Evolutionary conservation across 2,797 vertebrate genomes (phyloP), one percentile per base, ranked within the genome.

Genomic region (Pampus argenteus): DNA sequence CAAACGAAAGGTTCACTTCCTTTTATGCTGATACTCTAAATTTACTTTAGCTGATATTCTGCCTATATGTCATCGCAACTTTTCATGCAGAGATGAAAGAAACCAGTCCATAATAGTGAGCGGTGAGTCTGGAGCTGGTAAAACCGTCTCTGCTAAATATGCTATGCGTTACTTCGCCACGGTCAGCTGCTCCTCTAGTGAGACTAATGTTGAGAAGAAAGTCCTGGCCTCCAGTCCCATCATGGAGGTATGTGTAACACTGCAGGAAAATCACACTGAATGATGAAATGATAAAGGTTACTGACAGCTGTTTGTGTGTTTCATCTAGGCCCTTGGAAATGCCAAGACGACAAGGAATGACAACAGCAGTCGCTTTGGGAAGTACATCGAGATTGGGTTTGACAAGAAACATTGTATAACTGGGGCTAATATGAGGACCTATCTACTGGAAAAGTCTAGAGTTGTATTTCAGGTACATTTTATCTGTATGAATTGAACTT

Each of bases 31-130:
- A 56, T 36, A 7, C 22, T 44, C 3, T 26, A 0, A 40, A 55
- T 9, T 17, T 18, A 2, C 40, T 55, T 34, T 0, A 42, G 6
- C 22, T 80, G 22, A 52, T 51, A 28, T 78, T 56, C 66, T 17
- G 15, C 62, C 0, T 69, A 5, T 23, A 1, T 72, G 22, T 45
- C 42, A 3, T 66, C 42, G 6, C 11, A 17, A 73, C 2, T 68
- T 56, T 68, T 42, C 14, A 58, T 84, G 67, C 92, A 99, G 98
- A 90, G 96, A 98, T 83, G 96, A 97, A 72, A 92, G 95, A 48
- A 98, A 99, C 90, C 98, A 99, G 90, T 99, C 98, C 0, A 97
- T 99, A 83, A 98, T 99, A 34, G 98, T 99, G 73, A 99, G 98
- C 8, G 98, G 98, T 31, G 98, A 99, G 51, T 99, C 98, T 1